These are phyloP conservation scores for Dendrolimus houi DNA, from an alignment of 2,888 invertebrate genomes.

Conservation along the genomic window DNA sequence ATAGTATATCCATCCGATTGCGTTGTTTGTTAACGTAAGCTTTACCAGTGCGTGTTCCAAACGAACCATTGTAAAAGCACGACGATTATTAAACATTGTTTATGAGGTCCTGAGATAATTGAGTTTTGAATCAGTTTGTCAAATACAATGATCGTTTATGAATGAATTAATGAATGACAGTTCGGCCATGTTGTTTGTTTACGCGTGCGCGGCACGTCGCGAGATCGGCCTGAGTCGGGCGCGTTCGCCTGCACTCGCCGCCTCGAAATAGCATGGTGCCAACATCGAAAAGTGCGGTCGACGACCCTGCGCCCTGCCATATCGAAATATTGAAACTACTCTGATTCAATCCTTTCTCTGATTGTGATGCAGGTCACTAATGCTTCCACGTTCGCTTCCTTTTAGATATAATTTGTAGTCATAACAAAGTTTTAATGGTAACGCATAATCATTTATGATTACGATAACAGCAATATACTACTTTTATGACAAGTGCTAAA, in stretches of 20 bases:
- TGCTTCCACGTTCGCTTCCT: constrained; percentile 15
- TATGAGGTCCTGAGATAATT: constrained; percentile 30
- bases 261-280: constrained; percentile 71
- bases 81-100: constrained; percentile 10
- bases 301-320: constrained; percentile 64
- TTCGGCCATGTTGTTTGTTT: constrained; percentile 70
- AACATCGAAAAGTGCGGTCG: constrained; percentile 64
- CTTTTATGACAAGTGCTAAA: background rate
- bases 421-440: constrained; percentile 5
- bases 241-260: constrained; percentile 49
- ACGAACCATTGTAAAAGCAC: background rate
- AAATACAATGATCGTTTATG: constrained; percentile 65
- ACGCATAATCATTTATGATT: background rate
- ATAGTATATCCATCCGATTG: too few species aligned
- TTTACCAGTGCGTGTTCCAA: background rate
- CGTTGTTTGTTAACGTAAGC: background rate
- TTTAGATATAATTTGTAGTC: constrained; percentile 12
- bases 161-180: constrained; percentile 75
- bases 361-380: constrained; percentile 37
- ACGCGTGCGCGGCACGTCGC: constrained; percentile 55
- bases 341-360: constrained; percentile 51
- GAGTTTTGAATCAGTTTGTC: constrained; percentile 50
- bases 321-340: constrained; percentile 67
- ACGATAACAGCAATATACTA: background rate
- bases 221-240: constrained; percentile 52